A percentile compares a stretch with the other conserved stretches of the same genome.
phyloP scores from a whole-genome alignment of 1,140 invertebrate species.

The Tribolium castaneum region DNA sequence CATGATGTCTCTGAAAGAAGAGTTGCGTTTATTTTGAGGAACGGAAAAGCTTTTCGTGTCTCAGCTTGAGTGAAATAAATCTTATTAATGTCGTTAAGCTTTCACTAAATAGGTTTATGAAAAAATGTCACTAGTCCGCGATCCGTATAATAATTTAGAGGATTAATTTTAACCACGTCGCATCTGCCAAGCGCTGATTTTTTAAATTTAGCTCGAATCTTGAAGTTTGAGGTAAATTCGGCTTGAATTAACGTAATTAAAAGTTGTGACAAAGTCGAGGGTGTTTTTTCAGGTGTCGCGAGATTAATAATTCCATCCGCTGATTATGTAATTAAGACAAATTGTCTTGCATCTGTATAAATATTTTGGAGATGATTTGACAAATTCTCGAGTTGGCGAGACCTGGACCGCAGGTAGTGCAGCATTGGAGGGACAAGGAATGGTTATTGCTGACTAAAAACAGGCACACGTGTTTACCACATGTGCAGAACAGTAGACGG shows the following conservation, averaged over 20 bases:
- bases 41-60: constrained; percentile 19
- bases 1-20: constrained; percentile 33
- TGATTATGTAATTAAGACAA: neutral
- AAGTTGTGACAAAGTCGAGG: neutral
- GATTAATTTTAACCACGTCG: constrained; percentile 23
- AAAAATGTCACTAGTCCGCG: constrained; percentile 11
- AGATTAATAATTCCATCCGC: neutral
- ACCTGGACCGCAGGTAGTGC: constrained; percentile 16
- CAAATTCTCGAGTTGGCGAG: neutral
- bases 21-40: neutral
- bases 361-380: neutral
- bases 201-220: constrained; percentile 23
- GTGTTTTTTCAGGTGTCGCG: neutral
- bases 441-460: constrained; percentile 40
- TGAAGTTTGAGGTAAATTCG: neutral
- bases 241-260: constrained; percentile 12
- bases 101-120: constrained; percentile 33
- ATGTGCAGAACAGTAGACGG: constrained; percentile 44
- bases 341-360: neutral
- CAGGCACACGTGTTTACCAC: constrained; percentile 44
- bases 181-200: constrained; percentile 4
- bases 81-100: constrained; percentile 25
- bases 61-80: neutral
- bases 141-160: constrained; percentile 11
- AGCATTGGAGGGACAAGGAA: constrained; percentile 28